These are phyloP conservation scores for Habrosyne pyritoides DNA, from an alignment of 2,888 invertebrate genomes.

Conservation along the genomic window DNA sequence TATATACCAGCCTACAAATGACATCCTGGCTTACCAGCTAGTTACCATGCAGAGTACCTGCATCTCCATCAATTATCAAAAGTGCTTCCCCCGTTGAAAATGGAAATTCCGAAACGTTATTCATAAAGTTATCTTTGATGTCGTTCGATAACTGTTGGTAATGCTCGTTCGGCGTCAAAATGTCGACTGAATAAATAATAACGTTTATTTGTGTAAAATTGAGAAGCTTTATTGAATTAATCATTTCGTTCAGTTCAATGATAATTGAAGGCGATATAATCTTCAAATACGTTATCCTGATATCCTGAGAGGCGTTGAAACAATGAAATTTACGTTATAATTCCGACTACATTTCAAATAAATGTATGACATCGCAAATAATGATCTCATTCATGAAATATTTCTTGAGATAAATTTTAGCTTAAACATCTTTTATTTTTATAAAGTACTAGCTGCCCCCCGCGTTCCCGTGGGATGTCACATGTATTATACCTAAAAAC, in stretches of 20 bases:
- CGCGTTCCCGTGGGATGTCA: too few species aligned
- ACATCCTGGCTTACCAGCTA: neutral
- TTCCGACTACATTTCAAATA: neutral
- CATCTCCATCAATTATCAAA: neutral
- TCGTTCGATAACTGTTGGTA: constrained; percentile 2
- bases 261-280: neutral
- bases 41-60: neutral
- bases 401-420: neutral
- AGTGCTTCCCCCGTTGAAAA: neutral
- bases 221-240: constrained; percentile 30
- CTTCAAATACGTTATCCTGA: neutral
- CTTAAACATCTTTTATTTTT: too few species aligned
- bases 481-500: too few species aligned
- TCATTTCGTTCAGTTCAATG: constrained; percentile 24
- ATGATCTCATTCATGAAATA: neutral
- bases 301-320: neutral
- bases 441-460: too few species aligned
- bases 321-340: neutral
- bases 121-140: constrained; percentile 17
- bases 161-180: constrained; percentile 14
- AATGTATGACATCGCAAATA: neutral
- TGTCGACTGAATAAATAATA: constrained; percentile 29
- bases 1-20: neutral
- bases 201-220: constrained; percentile 35
- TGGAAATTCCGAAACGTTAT: neutral